Percentiles rank a stretch among this genome's conserved stretches.
phyloP scores from a whole-genome alignment of 2,888 invertebrate species.

The Arrhopalites spinosus region DNA sequence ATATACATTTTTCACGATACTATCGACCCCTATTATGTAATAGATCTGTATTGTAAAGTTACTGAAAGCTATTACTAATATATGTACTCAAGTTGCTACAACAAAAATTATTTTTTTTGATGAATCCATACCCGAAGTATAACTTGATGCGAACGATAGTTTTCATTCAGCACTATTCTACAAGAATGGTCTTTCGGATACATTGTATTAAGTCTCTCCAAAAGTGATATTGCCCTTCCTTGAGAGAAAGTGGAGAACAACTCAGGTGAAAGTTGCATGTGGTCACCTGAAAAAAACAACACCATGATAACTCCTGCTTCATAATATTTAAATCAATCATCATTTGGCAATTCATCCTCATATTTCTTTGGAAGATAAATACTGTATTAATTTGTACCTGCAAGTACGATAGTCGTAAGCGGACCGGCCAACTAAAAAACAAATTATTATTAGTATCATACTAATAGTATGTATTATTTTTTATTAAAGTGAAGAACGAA shows the following conservation, averaged over 20 bases:
- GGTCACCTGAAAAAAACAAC: conserved; percentile 66
- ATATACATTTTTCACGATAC: not conserved
- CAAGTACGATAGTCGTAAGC: conserved; percentile 75
- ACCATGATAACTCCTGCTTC: too few relatives aligned
- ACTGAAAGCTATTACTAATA: not conserved
- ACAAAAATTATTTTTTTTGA: not conserved
- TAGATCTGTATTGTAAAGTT: not conserved
- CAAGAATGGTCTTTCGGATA: conserved; percentile 76
- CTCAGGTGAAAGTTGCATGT: conserved; percentile 65
- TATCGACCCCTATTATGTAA: not conserved
- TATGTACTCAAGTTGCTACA: not conserved
- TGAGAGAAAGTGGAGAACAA: conserved; percentile 39
- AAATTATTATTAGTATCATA: too few relatives aligned
- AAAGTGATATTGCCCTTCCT: conserved; percentile 58
- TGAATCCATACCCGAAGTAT: conserved; percentile 68
- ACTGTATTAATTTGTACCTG: conserved; percentile 66
- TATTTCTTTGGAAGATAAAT: too few relatives aligned
- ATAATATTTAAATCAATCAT: too few relatives aligned
- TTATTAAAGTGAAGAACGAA: too few relatives aligned
- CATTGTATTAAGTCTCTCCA: conserved; percentile 78
- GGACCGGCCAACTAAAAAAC: conserved; percentile 74
- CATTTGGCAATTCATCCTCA: too few relatives aligned
- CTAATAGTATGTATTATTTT: too few relatives aligned
- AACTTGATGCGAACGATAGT: conserved; percentile 79
- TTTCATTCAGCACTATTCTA: conserved; percentile 77